Percentiles rank a stretch among this genome's conserved stretches.
Evolutionary conservation across 2,797 vertebrate genomes (phyloP).

Genomic region (Benthosema pterotum): DNA sequence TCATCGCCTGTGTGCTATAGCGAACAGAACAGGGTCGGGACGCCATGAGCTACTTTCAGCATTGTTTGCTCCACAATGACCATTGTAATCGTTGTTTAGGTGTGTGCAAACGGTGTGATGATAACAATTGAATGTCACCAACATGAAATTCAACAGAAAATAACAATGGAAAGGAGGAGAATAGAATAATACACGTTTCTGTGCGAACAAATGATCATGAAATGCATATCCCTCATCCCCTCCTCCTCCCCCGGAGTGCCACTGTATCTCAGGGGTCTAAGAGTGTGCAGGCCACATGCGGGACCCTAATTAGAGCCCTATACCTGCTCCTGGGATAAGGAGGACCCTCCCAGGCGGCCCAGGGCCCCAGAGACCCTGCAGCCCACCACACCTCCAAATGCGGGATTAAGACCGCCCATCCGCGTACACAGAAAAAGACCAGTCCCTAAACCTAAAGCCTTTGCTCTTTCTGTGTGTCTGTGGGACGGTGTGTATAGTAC

Average conservation of each 20-base stretch:
- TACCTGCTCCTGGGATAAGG: conserved; percentile 40
- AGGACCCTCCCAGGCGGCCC: conserved; percentile 36
- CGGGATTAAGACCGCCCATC: conserved; percentile 61
- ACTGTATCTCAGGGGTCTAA: conserved; percentile 24
- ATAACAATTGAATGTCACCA: not conserved
- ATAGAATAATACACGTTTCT: not conserved
- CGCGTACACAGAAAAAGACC: conserved; percentile 51
- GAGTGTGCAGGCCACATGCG: conserved; percentile 17
- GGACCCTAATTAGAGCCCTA: conserved; percentile 64
- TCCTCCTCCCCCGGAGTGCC: too few species aligned
- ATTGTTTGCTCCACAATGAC: not conserved
- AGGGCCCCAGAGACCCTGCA: conserved; percentile 36
- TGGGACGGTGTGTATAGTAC: conserved; percentile 23
- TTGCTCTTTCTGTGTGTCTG: conserved; percentile 32
- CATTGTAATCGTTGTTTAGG: not conserved
- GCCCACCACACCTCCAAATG: conserved; percentile 9
- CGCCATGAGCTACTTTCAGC: not conserved
- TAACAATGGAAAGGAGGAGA: not conserved
- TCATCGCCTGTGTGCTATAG: not conserved
- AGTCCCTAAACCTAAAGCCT: conserved; percentile 45
- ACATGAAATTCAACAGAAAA: not conserved
- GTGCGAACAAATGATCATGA: not conserved
- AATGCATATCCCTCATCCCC: conserved; percentile 20
- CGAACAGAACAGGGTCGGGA: too few species aligned
- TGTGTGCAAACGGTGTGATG: too few species aligned